phyloP scores from a whole-genome alignment of 1,140 invertebrate species.

The Pachyrhynchus sulphureomaculatus region DNA sequence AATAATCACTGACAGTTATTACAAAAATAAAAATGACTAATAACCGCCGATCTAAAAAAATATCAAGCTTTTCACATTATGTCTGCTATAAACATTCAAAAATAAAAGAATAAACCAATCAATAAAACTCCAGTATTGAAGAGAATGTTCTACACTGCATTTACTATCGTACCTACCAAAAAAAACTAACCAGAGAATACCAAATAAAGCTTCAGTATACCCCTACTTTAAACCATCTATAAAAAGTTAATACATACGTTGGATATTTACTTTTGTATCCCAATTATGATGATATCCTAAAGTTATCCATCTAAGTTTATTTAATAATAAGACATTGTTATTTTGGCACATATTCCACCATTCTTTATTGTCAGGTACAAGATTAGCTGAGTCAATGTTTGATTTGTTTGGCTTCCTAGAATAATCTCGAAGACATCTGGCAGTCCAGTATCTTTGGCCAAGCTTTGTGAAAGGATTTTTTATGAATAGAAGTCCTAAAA shows the following conservation, averaged over 20 bases:
- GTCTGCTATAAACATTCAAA: no score
- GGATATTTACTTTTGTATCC: slow-evolving; percentile 76
- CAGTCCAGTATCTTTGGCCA: slow-evolving; percentile 82
- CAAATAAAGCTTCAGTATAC: no score
- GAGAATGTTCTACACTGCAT: no score
- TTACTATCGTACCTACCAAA: no score
- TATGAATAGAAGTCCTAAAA: slow-evolving; percentile 72
- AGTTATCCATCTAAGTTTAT: slow-evolving; percentile 86
- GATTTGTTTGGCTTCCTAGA: slow-evolving; percentile 73
- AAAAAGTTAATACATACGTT: slow-evolving; percentile 34
- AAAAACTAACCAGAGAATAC: no score
- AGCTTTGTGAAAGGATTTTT: slow-evolving; percentile 77
- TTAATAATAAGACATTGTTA: slow-evolving; percentile 51
- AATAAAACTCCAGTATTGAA: no score
- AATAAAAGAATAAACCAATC: no score
- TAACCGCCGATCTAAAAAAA: no score
- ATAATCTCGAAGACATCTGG: slow-evolving; percentile 75
- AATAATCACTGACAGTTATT: no score
- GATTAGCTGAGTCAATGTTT: slow-evolving; percentile 68
- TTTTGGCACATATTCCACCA: slow-evolving; percentile 51
- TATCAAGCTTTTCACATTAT: no score
- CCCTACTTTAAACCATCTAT: no score
- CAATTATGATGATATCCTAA: slow-evolving; percentile 95
- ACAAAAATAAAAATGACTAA: no score
- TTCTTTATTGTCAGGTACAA: slow-evolving; percentile 50